phyloP scores from a whole-genome alignment of 1,140 invertebrate genomes.

The Diprion similis region DNA sequence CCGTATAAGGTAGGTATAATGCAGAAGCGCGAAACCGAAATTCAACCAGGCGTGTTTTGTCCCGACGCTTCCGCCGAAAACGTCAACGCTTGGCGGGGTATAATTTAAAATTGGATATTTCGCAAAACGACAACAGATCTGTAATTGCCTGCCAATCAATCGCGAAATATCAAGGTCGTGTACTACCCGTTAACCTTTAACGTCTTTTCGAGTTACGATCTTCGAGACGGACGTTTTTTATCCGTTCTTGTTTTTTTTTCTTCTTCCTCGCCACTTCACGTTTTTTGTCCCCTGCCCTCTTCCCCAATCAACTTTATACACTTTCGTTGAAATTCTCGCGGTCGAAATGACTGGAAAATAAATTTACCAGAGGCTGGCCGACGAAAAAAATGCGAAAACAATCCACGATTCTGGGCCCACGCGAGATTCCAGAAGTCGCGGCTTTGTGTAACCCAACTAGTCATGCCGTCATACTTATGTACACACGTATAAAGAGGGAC shows the following conservation, averaged over 20 bases:
- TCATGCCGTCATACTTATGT: not conserved
- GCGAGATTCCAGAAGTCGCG: not conserved
- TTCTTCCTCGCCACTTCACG: not conserved
- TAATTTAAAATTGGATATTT: conserved; percentile 35
- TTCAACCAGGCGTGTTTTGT: too few species aligned
- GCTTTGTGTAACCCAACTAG: not conserved
- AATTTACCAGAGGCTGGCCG: not conserved
- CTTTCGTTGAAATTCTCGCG: not conserved
- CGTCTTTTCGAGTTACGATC: conserved; percentile 24
- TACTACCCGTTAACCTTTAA: not conserved
- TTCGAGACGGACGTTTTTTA: not conserved
- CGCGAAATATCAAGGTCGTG: conserved; percentile 50
- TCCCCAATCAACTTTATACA: not conserved
- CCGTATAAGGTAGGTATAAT: too few species aligned
- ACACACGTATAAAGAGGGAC: not conserved
- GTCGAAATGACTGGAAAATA: not conserved
- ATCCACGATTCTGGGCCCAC: too few species aligned
- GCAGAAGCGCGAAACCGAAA: too few species aligned
- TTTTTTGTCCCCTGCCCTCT: not conserved
- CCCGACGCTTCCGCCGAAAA: not conserved
- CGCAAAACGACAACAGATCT: conserved; percentile 36
- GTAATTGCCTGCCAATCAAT: conserved; percentile 60
- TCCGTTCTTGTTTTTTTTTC: not conserved
- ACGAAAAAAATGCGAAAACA: not conserved
- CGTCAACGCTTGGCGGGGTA: not conserved